Conservation (phyloP, 2,113 vertebrate genomes). For the Pomatorhinus ruficollis region DNA sequence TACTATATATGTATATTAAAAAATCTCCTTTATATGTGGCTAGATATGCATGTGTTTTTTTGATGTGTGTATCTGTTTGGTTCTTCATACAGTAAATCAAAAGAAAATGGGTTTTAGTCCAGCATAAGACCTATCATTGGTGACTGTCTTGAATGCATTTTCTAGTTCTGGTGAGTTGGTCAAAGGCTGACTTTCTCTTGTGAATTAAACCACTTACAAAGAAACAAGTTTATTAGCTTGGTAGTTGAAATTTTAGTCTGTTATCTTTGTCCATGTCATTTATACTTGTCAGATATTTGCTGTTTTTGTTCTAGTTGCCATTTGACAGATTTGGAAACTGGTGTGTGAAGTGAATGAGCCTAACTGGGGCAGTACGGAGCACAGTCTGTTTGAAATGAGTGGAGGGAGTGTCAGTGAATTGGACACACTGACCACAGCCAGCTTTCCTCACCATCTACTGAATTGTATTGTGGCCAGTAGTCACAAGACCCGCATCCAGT, state of each 20-base stretch:
- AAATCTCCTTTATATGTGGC: not conserved
- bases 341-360: not conserved
- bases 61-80: not conserved
- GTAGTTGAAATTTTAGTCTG: not conserved
- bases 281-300: not conserved
- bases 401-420: not conserved
- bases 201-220: not conserved
- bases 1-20: not conserved
- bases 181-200: not conserved
- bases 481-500: not conserved
- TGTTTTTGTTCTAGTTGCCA: not conserved
- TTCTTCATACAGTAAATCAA: not conserved
- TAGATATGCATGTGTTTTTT: not conserved
- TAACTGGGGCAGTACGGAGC: not conserved
- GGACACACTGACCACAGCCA: rapidly evolving
- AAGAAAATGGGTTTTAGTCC: not conserved
- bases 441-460: rapidly evolving
- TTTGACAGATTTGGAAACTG: not conserved
- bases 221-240: not conserved
- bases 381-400: no score
- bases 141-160: not conserved
- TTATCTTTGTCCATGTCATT: not conserved
- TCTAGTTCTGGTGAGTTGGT: not conserved
- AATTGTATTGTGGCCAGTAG: rapidly evolving
- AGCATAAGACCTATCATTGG: not conserved